phyloP scores from a whole-genome alignment of 2,113 vertebrate genomes.

The Micromys minutus region DNA sequence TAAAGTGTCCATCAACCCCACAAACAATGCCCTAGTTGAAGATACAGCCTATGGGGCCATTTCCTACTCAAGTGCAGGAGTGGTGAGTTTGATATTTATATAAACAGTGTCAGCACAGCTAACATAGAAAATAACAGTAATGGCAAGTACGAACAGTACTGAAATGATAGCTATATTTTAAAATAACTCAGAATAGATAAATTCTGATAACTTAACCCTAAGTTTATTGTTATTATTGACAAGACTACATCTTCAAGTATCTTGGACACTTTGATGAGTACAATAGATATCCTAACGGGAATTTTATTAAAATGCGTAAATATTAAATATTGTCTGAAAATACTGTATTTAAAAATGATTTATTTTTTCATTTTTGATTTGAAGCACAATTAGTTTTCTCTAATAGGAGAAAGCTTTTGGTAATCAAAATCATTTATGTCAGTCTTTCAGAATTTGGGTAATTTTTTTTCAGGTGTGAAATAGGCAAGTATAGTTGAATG shows the following conservation, averaged over 20 bases:
- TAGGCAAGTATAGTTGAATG: not conserved
- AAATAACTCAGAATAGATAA: conserved; percentile 12
- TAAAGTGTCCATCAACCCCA: not conserved
- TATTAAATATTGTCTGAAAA: not conserved
- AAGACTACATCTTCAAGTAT: not conserved
- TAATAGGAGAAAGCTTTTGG: not conserved
- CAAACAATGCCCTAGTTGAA: not conserved
- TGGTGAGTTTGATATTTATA: not conserved
- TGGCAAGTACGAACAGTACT: not conserved
- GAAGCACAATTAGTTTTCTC: not conserved
- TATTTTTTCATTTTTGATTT: conserved; percentile 22
- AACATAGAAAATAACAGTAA: not conserved
- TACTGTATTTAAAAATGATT: conserved; percentile 35
- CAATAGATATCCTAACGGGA: not conserved
- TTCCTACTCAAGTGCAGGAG: not conserved
- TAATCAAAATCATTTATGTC: not conserved
- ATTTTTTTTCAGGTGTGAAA: not conserved
- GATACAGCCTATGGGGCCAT: not conserved
- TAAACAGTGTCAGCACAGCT: not conserved
- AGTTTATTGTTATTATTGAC: conserved; percentile 38
- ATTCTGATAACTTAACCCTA: not conserved
- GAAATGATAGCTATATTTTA: not conserved
- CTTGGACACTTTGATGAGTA: not conserved
- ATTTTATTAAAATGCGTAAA: not conserved
- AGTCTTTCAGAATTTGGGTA: not conserved